phyloP scores from a whole-genome alignment of 2,888 invertebrate genomes.

The Nomada lathburiana region DNA sequence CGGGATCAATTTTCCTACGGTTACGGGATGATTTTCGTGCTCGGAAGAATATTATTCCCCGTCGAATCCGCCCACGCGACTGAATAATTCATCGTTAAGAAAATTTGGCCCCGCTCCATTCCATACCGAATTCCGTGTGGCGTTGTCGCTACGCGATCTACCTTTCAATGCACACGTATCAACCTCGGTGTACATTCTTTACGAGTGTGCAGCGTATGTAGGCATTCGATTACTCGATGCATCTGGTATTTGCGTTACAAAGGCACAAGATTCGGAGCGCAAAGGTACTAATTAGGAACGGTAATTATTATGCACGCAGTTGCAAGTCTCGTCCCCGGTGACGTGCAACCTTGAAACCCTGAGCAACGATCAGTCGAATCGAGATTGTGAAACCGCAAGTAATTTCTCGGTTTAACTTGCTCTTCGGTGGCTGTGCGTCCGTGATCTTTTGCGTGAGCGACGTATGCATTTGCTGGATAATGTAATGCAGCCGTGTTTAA shows the following conservation, averaged over 20 bases:
- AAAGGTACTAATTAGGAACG: constrained; percentile 29
- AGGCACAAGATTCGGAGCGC: constrained; percentile 31
- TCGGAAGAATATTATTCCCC: constrained; percentile 25
- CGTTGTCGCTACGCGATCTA: neutral
- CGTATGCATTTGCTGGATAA: neutral
- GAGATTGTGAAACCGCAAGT: too few relatives aligned
- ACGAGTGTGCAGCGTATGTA: constrained; percentile 5
- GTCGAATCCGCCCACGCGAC: constrained; percentile 21
- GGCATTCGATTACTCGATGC: constrained; percentile 20
- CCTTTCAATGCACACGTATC: constrained; percentile 17
- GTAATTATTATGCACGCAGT: constrained; percentile 16
- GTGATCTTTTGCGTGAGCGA: too few relatives aligned
- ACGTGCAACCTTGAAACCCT: neutral
- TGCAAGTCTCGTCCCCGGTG: neutral
- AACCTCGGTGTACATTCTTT: constrained; percentile 34
- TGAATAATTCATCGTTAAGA: constrained; percentile 54
- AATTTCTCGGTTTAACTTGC: too few relatives aligned
- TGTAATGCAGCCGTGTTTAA: neutral
- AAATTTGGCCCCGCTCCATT: constrained; percentile 5
- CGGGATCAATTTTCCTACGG: constrained; percentile 40
- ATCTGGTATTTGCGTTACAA: constrained; percentile 23
- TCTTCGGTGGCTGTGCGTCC: too few relatives aligned
- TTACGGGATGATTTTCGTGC: neutral
- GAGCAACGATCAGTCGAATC: too few relatives aligned
- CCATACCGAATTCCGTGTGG: neutral